Conservation (phyloP, 2,888 invertebrate species). For the Ecliptopera silaceata region DNA sequence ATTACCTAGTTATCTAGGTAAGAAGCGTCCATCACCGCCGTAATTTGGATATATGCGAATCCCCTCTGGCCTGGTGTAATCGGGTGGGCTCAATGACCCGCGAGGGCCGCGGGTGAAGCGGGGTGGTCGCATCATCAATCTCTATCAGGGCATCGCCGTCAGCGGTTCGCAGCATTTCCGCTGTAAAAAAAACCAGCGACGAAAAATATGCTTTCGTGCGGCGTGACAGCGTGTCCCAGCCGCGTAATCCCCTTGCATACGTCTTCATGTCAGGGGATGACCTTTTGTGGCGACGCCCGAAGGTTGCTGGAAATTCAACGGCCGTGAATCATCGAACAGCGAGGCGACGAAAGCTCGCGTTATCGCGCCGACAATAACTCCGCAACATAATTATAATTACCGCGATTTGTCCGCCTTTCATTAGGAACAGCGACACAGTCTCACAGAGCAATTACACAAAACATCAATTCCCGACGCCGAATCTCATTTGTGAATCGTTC, state of each 20-base stretch:
- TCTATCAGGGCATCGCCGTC: slow-evolving; percentile 69
- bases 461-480: slow-evolving; percentile 67
- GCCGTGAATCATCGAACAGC: slow-evolving; percentile 1
- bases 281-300: slow-evolving; percentile 20
- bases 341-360: slow-evolving; percentile 17
- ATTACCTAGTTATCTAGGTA: slow-evolving; percentile 67
- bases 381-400: slow-evolving; percentile 30
- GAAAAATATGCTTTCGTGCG: slow-evolving; percentile 65
- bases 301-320: slow-evolving; percentile 8
- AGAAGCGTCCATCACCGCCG: slow-evolving; percentile 77
- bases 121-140: slow-evolving; percentile 72
- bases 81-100: slow-evolving; percentile 72
- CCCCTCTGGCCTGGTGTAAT: slow-evolving; percentile 69
- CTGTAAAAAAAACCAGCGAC: slow-evolving; percentile 59
- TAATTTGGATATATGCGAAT: slow-evolving; percentile 82
- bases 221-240: slow-evolving; percentile 44
- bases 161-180: slow-evolving; percentile 55
- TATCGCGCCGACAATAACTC: slow-evolving; percentile 24
- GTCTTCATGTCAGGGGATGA: slow-evolving; percentile 25
- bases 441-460: slow-evolving; percentile 66
- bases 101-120: slow-evolving; percentile 46
- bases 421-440: slow-evolving; percentile 33
- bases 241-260: slow-evolving; percentile 25
- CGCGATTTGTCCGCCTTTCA: slow-evolving; percentile 36
- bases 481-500: slow-evolving; percentile 72